Base-by-base conservation (phyloP, 2,888 invertebrate genomes). In the Xiphydria camelus region DNA sequence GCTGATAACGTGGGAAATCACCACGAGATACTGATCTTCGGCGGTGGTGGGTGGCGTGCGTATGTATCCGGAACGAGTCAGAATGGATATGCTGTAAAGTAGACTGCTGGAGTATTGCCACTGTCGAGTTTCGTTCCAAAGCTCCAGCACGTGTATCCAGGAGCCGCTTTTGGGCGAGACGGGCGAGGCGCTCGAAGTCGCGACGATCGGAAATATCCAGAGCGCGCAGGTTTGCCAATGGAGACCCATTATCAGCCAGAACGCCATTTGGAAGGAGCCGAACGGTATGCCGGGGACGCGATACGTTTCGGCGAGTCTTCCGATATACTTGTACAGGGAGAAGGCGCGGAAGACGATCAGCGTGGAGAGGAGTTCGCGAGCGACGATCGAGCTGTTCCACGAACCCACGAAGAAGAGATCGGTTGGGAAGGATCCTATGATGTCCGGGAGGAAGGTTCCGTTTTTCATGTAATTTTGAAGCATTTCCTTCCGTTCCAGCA, bases 171-270 rank as follows among this genome's bases (percentile, higher is more conserved):
- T 6, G 0, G 70, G 68, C 10, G 41, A 36, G 15, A 33, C 7
- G 0, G 61, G 62, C 2, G n/a, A 6, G 2, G 25, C 20, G 25
- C 62, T 4, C 0, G 68, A 66, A 1, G 48, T 43, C 6, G 46
- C 37, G 1, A 51, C 53, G 6, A 70, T 43, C 1, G 73, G 72
- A 4, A 71, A 41, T n/a, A 71, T 48, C 65, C 71, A 75, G 12
- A 58, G 65, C 2, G 70, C 34, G 21, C 74, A 74, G 3, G 69
- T 53, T 21, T 69, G 63, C 73, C 74, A 75, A 19, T 73, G 75
- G 2, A 75, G 14, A 1, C 47, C 23, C 6, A 73, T 29, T 4
- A 63, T 10, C 0, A 70, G 15, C 54, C 64, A 60, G 10, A 66
- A 62, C 5, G 68, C 47, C 6, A 62, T 55, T 25, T 47, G 55